Evolutionary conservation across 2,113 vertebrate genomes (phyloP), one percentile per base, ranked within the genome.

Genomic region (Oreotrochilus melanogaster): DNA sequence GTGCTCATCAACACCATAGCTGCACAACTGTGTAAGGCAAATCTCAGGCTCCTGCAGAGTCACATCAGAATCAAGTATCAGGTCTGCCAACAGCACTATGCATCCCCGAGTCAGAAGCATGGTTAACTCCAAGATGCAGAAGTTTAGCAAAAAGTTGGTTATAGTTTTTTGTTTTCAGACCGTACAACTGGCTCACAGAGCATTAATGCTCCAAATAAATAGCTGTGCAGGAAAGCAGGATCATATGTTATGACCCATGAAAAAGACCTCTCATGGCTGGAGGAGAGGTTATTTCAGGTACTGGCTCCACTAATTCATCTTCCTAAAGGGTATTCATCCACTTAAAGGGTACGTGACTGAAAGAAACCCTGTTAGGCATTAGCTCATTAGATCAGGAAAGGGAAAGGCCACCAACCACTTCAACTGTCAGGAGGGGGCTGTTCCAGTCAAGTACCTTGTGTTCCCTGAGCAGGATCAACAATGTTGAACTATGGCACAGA

Each of bases 341-440:
- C 39, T 39, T 39, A 39, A 39, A 11, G 39, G 39, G 39, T 39
- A 39, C 0, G 0, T 56, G 71, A 70, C 53, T 1, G 3, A n/a
- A 72, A 73, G n/a, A 66, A 69, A 35, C 18, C 5, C 35, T 39
- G n/a, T 21, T 60, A 91, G 35, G 42, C 47, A 48, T 23, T 23
- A 37, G 10, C 30, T 53, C 56, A 23, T 43, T 78, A 31, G 28
- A 28, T 64, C 45, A 73, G 75, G 31, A 60, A 69, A 53, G 22
- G 19, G n/a, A 57, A 75, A 88, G 58, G 83, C 42, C 83, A 47
- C 19, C 45, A 47, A 61, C 21, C 42, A 24, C 18, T 48, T 57
- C 48, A 75, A 30, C 39, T 6, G 0, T 37, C 37, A 79, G 43
- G 21, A 9, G 39, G 48, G 48, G 42, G 21, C 86, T 35, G 15